These are phyloP conservation scores for Pseudopodoces humilis DNA, from an alignment of 2,113 vertebrate genomes.

Conservation along the genomic window DNA sequence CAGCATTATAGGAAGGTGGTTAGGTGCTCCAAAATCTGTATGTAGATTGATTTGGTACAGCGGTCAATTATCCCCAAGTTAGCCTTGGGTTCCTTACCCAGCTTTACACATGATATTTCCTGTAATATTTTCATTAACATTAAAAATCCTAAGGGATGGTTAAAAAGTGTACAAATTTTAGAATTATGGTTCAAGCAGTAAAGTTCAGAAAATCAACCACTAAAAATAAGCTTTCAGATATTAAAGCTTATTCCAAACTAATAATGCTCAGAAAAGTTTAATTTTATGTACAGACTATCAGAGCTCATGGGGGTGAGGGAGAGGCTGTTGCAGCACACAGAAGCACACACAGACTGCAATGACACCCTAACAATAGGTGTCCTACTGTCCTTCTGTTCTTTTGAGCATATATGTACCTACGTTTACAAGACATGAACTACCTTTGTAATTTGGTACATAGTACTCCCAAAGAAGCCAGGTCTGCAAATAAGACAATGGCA, in stretches of 20 bases:
- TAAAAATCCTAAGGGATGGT: background rate
- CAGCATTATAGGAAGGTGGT: background rate
- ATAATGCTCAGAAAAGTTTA: background rate
- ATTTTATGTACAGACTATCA: background rate
- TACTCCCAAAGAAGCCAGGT: background rate
- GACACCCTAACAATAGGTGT: background rate
- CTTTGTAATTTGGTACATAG: background rate
- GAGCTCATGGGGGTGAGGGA: fast-evolving
- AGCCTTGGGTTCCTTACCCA: background rate
- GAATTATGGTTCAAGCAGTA: background rate
- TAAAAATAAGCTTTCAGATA: background rate
- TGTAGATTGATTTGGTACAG: background rate
- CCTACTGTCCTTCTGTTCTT: background rate
- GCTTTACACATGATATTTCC: background rate
- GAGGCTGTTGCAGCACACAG: background rate
- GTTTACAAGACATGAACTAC: background rate
- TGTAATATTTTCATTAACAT: background rate
- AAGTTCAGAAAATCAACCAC: background rate
- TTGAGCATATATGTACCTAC: background rate
- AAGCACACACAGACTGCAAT: background rate
- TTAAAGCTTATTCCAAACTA: background rate
- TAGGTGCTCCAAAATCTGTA: background rate
- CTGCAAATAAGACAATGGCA: background rate
- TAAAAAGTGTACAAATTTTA: background rate
- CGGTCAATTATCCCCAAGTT: background rate